Conservation (phyloP, 1,140 invertebrate species). For the Macrobrachium rosenbergii region DNA sequence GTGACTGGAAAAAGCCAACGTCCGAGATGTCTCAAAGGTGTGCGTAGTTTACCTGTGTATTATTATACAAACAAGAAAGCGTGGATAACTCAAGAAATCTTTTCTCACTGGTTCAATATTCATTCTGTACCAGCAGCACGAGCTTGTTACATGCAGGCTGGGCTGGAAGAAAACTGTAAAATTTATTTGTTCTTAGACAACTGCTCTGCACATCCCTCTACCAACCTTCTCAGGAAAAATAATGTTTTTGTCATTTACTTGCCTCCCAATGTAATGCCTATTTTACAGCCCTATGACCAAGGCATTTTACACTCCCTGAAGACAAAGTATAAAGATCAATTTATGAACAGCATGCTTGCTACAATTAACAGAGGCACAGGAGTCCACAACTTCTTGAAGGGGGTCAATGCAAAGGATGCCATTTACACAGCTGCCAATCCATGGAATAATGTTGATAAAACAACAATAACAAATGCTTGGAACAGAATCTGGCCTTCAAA, state of each 20-base stretch:
- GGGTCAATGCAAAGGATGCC: too few relatives aligned
- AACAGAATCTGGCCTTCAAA: neutral
- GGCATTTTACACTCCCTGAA: neutral
- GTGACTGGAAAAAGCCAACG: slow-evolving; percentile 21
- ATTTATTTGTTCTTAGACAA: slow-evolving; percentile 9
- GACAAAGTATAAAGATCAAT: slow-evolving; percentile 13
- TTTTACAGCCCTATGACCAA: slow-evolving; percentile 14
- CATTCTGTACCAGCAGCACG: neutral
- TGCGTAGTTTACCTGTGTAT: too few relatives aligned
- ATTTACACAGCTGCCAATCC: too few relatives aligned
- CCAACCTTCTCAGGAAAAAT: slow-evolving; percentile 20
- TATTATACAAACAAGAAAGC: too few relatives aligned
- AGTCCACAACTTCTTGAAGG: too few relatives aligned
- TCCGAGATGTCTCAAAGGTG: slow-evolving; percentile 10
- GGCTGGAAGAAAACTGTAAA: slow-evolving; percentile 2
- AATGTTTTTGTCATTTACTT: slow-evolving; percentile 17
- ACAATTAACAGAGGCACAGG: neutral
- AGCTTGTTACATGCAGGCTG: neutral
- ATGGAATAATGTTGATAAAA: neutral
- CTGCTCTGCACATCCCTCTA: neutral
- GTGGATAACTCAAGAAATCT: too few relatives aligned
- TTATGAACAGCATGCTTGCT: slow-evolving; percentile 19
- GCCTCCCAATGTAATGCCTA: neutral
- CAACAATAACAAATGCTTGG: neutral
- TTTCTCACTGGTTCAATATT: too few relatives aligned